Base-by-base conservation (phyloP, 2,888 invertebrate species). In the Aphelenchoides bicaudatus region DNA sequence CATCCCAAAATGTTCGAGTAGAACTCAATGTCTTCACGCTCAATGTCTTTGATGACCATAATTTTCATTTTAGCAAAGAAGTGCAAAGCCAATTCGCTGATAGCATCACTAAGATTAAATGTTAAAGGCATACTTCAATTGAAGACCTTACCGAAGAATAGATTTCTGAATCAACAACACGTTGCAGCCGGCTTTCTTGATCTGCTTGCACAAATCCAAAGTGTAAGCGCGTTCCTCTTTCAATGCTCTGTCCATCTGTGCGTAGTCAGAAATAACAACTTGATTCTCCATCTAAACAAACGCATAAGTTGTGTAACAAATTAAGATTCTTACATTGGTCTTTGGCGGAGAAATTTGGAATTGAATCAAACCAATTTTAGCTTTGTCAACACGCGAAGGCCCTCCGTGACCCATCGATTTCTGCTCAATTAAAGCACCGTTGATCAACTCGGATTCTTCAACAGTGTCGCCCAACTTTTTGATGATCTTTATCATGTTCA, bases 271-370 rank as follows among this genome's bases (percentile, higher is more conserved):
- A 23, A 99, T 91, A 72, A 99, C 80, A 3, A 85, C 84, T 70
- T 88, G 91, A 82, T 91, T 91, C 78, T 92, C 91, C 91, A 93
- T 92, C 87, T 88, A 73, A 19, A 8, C 23, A 23, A 50, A 34
- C 23, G 39, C 21, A n/a, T 16, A 16, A 54, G 10, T 2, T n/a
- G 1, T 16, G n/a, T 46, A 25, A 21, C 19, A 10, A 59, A n/a
- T n/a, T n/a, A n/a, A n/a, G n/a, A n/a, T n/a, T n/a, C 86, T 85
- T 80, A 89, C 89, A 82, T 99, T 96, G 56, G 98, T 98, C 83
- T 99, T 99, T 5, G 98, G 98, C 53, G 98, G 91, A 13, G 98
- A 98, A 80, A 99, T 90, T 80, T 98, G 99, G 82, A 99, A 99
- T 82, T 99, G 98, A 69, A 99, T 96, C 16, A 99, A 86, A 60